Base-by-base conservation (phyloP, 2,888 invertebrate genomes). In the Drosophila multiciliata region DNA sequence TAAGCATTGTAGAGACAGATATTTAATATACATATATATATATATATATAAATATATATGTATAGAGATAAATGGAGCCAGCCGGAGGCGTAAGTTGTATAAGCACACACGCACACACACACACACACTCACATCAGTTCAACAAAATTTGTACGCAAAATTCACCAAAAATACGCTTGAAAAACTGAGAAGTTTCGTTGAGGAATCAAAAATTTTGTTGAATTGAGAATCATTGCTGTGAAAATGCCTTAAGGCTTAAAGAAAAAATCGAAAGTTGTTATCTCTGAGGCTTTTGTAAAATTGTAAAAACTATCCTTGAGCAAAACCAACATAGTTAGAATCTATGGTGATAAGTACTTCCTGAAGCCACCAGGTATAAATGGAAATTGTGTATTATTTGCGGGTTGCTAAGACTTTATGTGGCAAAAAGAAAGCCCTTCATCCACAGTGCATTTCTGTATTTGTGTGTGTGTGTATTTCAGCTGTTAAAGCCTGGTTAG, bases 81-180 rank as follows among this genome's bases (percentile, higher is more conserved):
- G 29, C 55, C 26, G 12, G 12, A 32, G 48, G 50, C 38, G 45
- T 48, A 26, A 6, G 36, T 7, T 40, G 15, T 61, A 29, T 29
- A 29, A 29, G 29, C 1, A 9, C 12, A 8, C 29, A 54, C 20
- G 20, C 11, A 42, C 45, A 29, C 23, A 11, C 12, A 62, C 29
- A 29, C 29, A 29, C 29, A 38, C 33, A 32, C 32, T 33, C 15
- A 40, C 53, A 6, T 40, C 58, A 38, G 17, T 38, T 38, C 38
- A 38, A 17, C 1, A 32, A 23, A 53, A 58, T 57, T 48, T 77
- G 67, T 55, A 85, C 61, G 65, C 60, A 45, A 58, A 69, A 72
- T 58, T 83, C 73, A 40, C 50, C 53, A 45, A 64, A 82, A 78
- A 80, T 59, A 45, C 36, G 29, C 33, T 52, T 36, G 26, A 48